A percentile compares a stretch with the other conserved stretches of the same genome.
Evolutionary conservation across 2,113 vertebrate species (phyloP).

Genomic region (Aspiorhynchus laticeps): DNA sequence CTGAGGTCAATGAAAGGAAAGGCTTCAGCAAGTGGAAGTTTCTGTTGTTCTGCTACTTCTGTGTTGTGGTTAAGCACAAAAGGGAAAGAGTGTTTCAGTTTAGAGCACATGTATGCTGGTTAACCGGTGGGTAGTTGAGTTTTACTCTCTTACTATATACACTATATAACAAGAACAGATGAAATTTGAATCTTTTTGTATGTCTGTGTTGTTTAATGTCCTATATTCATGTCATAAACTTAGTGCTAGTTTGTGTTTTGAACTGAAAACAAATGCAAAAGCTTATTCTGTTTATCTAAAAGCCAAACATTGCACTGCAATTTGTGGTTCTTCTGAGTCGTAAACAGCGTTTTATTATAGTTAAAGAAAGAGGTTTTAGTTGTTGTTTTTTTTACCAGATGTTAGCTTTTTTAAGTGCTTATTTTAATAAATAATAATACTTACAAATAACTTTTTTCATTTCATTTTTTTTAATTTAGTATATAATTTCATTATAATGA

Average conservation of each 20-base stretch:
- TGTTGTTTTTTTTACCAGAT: too few relatives aligned
- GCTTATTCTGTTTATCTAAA: too few relatives aligned
- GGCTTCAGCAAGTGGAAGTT: slow-evolving; percentile 1
- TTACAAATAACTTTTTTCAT: too few relatives aligned
- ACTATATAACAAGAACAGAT: neutral
- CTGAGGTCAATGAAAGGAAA: neutral
- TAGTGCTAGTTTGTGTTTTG: neutral
- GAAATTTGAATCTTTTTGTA: neutral
- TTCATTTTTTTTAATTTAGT: too few relatives aligned
- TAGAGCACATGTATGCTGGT: neutral
- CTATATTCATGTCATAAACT: neutral
- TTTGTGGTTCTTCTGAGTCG: neutral
- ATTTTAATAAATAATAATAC: too few relatives aligned
- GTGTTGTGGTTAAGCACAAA: neutral
- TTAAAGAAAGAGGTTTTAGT: too few relatives aligned
- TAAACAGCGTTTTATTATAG: neutral
- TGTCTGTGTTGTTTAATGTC: neutral
- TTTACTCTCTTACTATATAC: neutral
- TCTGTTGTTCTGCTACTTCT: slow-evolving; percentile 7
- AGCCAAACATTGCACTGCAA: too few relatives aligned
- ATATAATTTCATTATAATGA: too few relatives aligned
- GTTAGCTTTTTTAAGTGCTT: too few relatives aligned
- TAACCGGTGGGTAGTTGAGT: neutral
- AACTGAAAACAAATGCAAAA: too few relatives aligned
- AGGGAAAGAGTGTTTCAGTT: neutral